phyloP scores from a whole-genome alignment of 2,797 vertebrate species.

The Ptychobarbus kaznakovi region DNA sequence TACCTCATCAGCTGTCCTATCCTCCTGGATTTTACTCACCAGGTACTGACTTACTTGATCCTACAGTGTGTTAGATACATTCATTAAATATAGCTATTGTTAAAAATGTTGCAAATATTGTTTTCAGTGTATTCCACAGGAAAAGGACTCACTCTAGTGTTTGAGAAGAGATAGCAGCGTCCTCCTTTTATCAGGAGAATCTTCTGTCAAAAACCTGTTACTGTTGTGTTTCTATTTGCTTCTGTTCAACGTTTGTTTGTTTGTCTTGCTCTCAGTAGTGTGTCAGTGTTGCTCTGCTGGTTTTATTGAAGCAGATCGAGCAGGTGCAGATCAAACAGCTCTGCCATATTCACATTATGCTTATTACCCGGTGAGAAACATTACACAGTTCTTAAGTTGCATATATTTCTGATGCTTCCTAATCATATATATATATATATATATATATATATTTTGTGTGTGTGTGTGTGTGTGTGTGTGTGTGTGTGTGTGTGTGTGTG shows the following conservation, averaged over 20 bases:
- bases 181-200: neutral
- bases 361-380: constrained; percentile 77
- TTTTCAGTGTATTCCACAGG: neutral
- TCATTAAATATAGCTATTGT: neutral
- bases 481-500: no score
- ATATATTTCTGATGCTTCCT: neutral
- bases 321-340: constrained; percentile 65
- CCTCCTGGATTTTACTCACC: constrained; percentile 73
- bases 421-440: neutral
- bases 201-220: neutral
- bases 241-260: neutral
- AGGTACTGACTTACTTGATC: constrained; percentile 69
- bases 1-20: constrained; percentile 67
- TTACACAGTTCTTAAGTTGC: neutral
- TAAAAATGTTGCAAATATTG: neutral
- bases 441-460: no score
- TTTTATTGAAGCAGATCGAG: constrained; percentile 63
- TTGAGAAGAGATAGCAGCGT: neutral
- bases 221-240: neutral
- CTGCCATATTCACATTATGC: constrained; percentile 68
- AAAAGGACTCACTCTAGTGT: neutral
- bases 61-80: neutral
- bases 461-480: no score
- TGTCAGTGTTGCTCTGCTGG: constrained; percentile 65
- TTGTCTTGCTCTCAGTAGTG: constrained; percentile 39